Conservation (phyloP, 2,113 vertebrate species). For the Limnothrissa miodon region DNA sequence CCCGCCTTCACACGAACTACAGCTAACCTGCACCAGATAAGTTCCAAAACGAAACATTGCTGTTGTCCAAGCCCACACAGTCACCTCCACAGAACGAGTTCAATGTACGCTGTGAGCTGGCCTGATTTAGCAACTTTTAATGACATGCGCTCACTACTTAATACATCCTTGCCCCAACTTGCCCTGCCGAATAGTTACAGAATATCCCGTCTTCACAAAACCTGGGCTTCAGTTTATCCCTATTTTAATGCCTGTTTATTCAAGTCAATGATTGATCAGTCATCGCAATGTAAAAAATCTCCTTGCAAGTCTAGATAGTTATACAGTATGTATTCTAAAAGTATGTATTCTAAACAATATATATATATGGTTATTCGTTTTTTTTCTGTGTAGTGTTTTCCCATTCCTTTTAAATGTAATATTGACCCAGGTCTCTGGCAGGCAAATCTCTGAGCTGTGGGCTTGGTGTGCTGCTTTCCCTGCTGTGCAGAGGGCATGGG, state of each 20-base stretch:
- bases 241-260: not conserved
- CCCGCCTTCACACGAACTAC: conserved; percentile 37
- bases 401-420: not conserved
- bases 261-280: not conserved
- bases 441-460: not conserved
- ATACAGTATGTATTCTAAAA: too few relatives aligned
- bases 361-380: not conserved
- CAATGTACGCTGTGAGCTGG: not conserved
- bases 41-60: conserved; percentile 10
- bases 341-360: too few relatives aligned
- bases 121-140: conserved; percentile 10
- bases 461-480: not conserved
- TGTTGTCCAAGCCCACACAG: conserved; percentile 9
- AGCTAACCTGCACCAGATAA: conserved; percentile 32
- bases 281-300: not conserved
- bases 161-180: not conserved
- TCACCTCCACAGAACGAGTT: not conserved
- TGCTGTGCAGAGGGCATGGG: not conserved
- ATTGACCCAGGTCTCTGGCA: not conserved
- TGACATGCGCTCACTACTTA: not conserved
- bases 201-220: not conserved
- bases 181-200: not conserved
- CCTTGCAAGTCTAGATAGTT: not conserved
- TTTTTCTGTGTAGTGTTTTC: not conserved
- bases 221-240: not conserved